phyloP scores from a whole-genome alignment of 1,140 invertebrate species.

The Augochlora pura region DNA sequence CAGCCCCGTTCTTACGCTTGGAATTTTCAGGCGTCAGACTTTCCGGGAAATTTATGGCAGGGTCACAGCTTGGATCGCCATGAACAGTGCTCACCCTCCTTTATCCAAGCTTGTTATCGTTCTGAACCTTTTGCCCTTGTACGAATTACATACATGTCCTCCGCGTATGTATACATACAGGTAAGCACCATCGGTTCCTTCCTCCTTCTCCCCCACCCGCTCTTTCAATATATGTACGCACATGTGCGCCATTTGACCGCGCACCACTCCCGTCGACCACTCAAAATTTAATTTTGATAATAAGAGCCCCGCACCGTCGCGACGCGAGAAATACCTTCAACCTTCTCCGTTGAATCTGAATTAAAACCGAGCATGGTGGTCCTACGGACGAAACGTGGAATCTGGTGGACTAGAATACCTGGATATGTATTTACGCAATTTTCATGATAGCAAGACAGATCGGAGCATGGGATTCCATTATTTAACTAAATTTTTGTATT shows the following conservation, averaged over 20 bases:
- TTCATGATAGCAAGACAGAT: too few species aligned
- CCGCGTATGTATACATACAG: slow-evolving; percentile 1
- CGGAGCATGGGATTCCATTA: too few species aligned
- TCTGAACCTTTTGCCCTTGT: slow-evolving; percentile 59
- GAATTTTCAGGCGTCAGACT: slow-evolving; percentile 67
- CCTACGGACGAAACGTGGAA: slow-evolving; percentile 6
- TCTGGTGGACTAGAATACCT: not conserved
- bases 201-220: not conserved
- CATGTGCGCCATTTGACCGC: not conserved
- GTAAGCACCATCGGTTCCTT: not conserved
- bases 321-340: not conserved
- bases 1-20: slow-evolving; percentile 59
- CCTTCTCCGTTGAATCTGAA: not conserved
- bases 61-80: slow-evolving; percentile 69
- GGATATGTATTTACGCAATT: too few species aligned
- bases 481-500: too few species aligned
- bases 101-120: slow-evolving; percentile 66
- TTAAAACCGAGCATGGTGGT: not conserved
- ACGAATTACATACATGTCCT: slow-evolving; percentile 58
- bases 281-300: slow-evolving; percentile 45
- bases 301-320: slow-evolving; percentile 16
- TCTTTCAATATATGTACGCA: not conserved
- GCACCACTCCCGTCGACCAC: not conserved
- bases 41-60: slow-evolving; percentile 62
- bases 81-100: slow-evolving; percentile 65